Evolutionary conservation across 2,113 vertebrate genomes (phyloP), one percentile per base, ranked within the genome.

Genomic region (Cygnus atratus): DNA sequence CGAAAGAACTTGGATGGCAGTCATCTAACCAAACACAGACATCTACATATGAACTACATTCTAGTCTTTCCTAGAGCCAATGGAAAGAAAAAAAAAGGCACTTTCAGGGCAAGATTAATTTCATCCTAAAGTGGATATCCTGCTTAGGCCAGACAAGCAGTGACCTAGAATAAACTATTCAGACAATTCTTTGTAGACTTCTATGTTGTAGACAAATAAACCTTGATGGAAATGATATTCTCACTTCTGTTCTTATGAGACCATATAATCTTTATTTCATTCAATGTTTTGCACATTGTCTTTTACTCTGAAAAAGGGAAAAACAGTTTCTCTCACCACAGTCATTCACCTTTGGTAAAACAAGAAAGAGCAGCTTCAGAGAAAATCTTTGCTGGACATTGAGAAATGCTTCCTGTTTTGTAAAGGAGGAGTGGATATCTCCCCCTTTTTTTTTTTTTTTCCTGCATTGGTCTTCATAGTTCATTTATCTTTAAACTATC

Each of bases 151-250:
- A 76, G 39, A 22, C 21, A 12, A 75, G 3, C n/a, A 81, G 22
- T 81, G 25, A 11, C n/a, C 15, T 72, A 50, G 66, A 94, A n/a
- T 21, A 75, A 73, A 1, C 48, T 77, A 15, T 50, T 84, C 19
- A 84, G 25, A 15, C 10, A 12, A 19, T 77, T 84, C 10, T 67
- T 78, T 35, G 11, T 46, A 72, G 41, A 61, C 28, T 20, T 1
- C 18, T 74, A 19, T 8, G 39, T 20, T 35, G 50, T 2, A 22
- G 48, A 68, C 13, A 33, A 12, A 3, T 46, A 85, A 6, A 85
- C 6, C 2, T 33, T 41, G 13, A 18, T 24, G 35, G 39, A 78
- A 84, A 68, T 0, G 0, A 24, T 57, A 65, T 20, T 6, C 6
- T 75, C 5, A 6, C 28, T 83, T 57, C 29, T 58, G 6, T 41